These are phyloP conservation scores for Columba livia DNA, from an alignment of 2,113 vertebrate genomes.

Conservation along the genomic window DNA sequence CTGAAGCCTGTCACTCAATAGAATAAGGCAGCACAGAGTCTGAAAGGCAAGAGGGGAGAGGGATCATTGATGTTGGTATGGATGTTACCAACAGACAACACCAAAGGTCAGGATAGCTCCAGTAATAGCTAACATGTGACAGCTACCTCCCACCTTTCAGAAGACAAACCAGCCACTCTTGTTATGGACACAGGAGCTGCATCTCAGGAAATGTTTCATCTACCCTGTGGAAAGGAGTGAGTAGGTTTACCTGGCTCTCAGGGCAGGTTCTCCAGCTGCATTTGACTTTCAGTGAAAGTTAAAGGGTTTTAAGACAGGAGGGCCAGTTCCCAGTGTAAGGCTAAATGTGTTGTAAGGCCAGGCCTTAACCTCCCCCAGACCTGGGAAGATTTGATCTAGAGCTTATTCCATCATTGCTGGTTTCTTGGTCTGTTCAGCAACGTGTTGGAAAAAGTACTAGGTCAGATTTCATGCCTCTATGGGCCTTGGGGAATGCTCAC, in stretches of 20 bases:
- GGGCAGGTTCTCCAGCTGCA: background rate
- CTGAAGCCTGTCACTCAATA: background rate
- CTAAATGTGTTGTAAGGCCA: background rate
- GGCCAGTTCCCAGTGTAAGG: background rate
- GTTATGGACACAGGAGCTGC: background rate
- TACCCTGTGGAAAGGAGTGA: background rate
- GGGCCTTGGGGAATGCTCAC: background rate
- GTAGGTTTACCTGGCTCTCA: background rate
- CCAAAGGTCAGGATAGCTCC: background rate
- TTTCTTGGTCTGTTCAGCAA: background rate
- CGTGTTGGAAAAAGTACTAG: accelerated
- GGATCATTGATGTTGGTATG: background rate
- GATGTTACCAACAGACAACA: background rate
- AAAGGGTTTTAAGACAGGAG: background rate
- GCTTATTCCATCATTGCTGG: background rate
- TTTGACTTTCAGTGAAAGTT: background rate
- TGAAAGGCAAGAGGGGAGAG: background rate
- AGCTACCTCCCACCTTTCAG: background rate
- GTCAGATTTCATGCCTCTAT: background rate
- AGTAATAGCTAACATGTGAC: background rate
- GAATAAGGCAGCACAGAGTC: background rate
- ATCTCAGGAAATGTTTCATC: background rate
- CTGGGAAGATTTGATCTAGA: background rate
- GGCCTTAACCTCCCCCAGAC: background rate
- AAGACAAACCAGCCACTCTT: background rate